A percentile compares a stretch with the other conserved stretches of the same genome.
phyloP scores from a whole-genome alignment of 2,797 vertebrate species.

The Macroramphosus scolopax region DNA sequence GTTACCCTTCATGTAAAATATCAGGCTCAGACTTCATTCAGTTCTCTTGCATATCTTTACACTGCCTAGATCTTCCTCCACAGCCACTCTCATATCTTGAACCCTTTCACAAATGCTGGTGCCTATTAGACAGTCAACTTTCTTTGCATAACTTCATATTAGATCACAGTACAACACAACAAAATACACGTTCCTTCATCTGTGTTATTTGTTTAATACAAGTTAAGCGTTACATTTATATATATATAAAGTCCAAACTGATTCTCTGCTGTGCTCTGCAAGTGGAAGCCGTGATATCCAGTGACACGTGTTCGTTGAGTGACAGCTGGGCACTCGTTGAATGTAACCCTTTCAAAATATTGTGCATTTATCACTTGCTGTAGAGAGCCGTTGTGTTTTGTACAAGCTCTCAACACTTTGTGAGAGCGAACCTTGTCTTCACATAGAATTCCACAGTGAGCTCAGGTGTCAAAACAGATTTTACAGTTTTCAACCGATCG shows the following conservation, averaged over 20 bases:
- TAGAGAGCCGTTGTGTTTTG: constrained; percentile 39
- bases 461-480: constrained; percentile 13
- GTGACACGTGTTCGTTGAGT: constrained; percentile 52
- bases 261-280: constrained; percentile 35
- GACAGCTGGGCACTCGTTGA: constrained; percentile 59
- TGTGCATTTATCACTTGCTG: constrained; percentile 52
- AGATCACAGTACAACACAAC: constrained; percentile 47
- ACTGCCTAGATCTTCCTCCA: constrained; percentile 26
- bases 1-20: constrained; percentile 20
- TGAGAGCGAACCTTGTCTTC: constrained; percentile 21
- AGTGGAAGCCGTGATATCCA: constrained; percentile 58
- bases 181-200: constrained; percentile 58
- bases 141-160: constrained; percentile 29
- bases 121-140: constrained; percentile 44
- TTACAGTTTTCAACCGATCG: constrained; percentile 15
- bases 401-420: constrained; percentile 20
- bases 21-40: constrained; percentile 19
- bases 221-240: constrained; percentile 55
- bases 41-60: constrained; percentile 17
- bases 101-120: constrained; percentile 41
- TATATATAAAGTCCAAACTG: constrained; percentile 54
- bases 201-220: constrained; percentile 69
- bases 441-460: constrained; percentile 13
- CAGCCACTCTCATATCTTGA: constrained; percentile 49
- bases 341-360: constrained; percentile 58